Percentiles rank a stretch among this genome's conserved stretches.
These are phyloP conservation scores for Galaxias olidus DNA, from an alignment of 2,797 vertebrate species.

Conservation along the genomic window DNA sequence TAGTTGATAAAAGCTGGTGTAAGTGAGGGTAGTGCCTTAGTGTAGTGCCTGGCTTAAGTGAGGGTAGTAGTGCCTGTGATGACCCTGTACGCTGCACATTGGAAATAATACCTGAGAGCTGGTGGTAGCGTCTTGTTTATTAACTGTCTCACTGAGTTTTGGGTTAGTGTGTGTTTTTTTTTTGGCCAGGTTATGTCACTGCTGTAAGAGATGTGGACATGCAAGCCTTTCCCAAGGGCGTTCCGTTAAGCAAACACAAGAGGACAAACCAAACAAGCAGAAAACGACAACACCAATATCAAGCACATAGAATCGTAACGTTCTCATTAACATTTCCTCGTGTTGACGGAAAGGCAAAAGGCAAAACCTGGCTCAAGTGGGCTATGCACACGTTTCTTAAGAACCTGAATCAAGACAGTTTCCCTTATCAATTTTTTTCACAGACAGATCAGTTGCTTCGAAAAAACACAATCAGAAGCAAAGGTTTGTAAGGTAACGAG, in stretches of 20 bases:
- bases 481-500: conserved; percentile 17
- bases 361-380: conserved; percentile 39
- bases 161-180: too few relatives aligned
- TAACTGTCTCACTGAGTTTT: background rate
- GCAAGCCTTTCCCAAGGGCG: conserved; percentile 30
- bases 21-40: conserved; percentile 29
- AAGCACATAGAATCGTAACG: conserved; percentile 23
- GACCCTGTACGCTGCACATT: conserved; percentile 12
- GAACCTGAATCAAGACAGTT: conserved; percentile 56
- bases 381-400: conserved; percentile 38
- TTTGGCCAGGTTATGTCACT: background rate
- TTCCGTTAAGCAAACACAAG: conserved; percentile 32
- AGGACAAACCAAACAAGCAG: too few relatives aligned
- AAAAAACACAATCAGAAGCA: conserved; percentile 22
- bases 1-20: conserved; percentile 21
- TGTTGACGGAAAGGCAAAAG: conserved; percentile 40
- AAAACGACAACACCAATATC: conserved; percentile 43
- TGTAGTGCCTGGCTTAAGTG: too few relatives aligned
- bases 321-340: conserved; percentile 29
- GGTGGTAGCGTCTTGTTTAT: conserved; percentile 24
- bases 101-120: conserved; percentile 62
- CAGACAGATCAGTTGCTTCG: conserved; percentile 15
- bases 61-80: too few relatives aligned
- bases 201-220: conserved; percentile 50
- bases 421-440: conserved; percentile 27